Conservation (phyloP, 2,113 vertebrate species). For the Cryptoleucopteryx plumbea region DNA sequence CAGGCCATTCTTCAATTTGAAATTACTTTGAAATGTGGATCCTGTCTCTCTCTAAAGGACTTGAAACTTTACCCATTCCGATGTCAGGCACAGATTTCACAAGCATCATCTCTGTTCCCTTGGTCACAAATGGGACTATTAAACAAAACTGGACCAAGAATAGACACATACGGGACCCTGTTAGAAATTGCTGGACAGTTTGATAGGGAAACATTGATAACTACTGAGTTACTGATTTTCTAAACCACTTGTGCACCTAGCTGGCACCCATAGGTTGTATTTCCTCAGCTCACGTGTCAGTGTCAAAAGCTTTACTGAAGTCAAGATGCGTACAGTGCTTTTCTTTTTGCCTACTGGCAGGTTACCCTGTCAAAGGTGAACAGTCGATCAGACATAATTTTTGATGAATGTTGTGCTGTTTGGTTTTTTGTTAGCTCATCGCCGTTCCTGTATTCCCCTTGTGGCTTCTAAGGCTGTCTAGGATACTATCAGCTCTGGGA, state of each 20-base stretch:
- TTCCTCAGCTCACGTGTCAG: not conserved
- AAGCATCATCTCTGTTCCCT: not conserved
- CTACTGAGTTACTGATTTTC: not conserved
- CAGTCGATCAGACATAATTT: not conserved
- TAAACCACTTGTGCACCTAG: not conserved
- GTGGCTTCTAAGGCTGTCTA: not conserved
- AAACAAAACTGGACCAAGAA: not conserved
- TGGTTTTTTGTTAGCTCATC: not conserved
- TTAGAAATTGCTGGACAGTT: not conserved
- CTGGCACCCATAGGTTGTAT: not conserved
- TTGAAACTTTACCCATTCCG: not conserved
- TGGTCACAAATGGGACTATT: not conserved
- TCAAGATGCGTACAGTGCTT: not conserved
- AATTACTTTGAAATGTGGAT: not conserved
- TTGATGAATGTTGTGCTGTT: not conserved
- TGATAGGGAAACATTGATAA: not conserved
- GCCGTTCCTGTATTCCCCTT: not conserved
- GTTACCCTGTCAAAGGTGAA: not conserved
- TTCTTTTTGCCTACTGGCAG: not conserved
- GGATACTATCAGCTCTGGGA: not conserved
- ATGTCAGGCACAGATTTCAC: not conserved
- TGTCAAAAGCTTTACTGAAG: not conserved
- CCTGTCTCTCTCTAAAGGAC: not conserved
- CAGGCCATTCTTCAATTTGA: not conserved
- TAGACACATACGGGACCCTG: not conserved